A percentile compares a stretch with the other conserved stretches of the same genome.
These are phyloP conservation scores for Corythaixoides concolor DNA, from an alignment of 2,113 vertebrate species.

Conservation along the genomic window DNA sequence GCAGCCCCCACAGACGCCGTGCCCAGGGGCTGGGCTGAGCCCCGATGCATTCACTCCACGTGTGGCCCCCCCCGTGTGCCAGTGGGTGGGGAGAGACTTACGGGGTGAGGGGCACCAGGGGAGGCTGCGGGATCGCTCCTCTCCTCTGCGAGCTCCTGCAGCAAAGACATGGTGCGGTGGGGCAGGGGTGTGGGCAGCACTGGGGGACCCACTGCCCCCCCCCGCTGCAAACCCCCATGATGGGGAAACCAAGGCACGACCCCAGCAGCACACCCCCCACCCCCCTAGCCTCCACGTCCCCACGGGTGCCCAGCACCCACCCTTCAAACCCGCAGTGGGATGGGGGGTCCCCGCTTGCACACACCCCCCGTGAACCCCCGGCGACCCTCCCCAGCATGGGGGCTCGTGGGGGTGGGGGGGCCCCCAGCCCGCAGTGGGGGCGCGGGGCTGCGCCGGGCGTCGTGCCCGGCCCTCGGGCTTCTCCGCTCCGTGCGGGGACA, in stretches of 20 bases:
- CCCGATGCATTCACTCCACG: background rate
- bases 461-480: conserved; percentile 22
- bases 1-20: rapidly evolving
- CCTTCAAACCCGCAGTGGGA: no score
- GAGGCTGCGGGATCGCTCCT: background rate
- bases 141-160: background rate
- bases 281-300: background rate
- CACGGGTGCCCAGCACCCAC: background rate
- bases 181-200: background rate
- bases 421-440: background rate
- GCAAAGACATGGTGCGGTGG: background rate
- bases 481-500: conserved; percentile 39
- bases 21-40: background rate
- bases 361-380: no score
- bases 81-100: background rate
- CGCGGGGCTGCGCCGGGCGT: background rate
- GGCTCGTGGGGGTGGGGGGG: background rate
- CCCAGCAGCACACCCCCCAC: background rate
- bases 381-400: no score
- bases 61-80: no score
- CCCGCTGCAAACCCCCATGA: rapidly evolving
- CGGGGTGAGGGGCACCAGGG: background rate
- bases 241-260: background rate
- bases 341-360: no score
- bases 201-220: background rate